Percentiles rank a stretch among this genome's conserved stretches.
phyloP scores from a whole-genome alignment of 2,113 vertebrate species.

The Hyaena hyaena region DNA sequence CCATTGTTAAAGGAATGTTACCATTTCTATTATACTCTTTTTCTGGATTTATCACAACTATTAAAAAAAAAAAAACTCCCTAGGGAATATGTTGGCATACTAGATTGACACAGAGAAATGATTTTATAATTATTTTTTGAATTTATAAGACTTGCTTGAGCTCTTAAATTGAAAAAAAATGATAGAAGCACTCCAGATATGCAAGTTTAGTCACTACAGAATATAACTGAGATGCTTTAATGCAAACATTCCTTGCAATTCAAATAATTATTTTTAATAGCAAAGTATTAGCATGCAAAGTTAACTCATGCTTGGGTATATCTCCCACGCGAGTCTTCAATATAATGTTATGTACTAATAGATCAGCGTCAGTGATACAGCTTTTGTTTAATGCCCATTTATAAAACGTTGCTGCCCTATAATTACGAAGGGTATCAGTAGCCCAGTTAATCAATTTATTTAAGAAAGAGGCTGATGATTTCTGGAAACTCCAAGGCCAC shows the following conservation, averaged over 20 bases:
- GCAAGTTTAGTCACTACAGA: not conserved
- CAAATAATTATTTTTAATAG: slow-evolving; percentile 33
- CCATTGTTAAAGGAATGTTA: slow-evolving; percentile 54
- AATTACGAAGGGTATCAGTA: slow-evolving; percentile 29
- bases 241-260: slow-evolving; percentile 34
- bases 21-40: slow-evolving; percentile 52
- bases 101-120: slow-evolving; percentile 51
- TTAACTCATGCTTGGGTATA: not conserved
- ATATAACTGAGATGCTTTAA: slow-evolving; percentile 6
- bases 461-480: not conserved
- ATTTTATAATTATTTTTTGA: slow-evolving; percentile 2
- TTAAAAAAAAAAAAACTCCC: slow-evolving; percentile 54
- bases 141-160: slow-evolving; percentile 25
- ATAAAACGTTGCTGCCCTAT: slow-evolving; percentile 8
- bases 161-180: not conserved
- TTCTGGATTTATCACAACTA: slow-evolving; percentile 51
- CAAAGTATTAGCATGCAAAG: not conserved
- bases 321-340: slow-evolving; percentile 15
- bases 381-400: not conserved
- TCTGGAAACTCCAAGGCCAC: slow-evolving; percentile 40
- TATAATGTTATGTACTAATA: not conserved
- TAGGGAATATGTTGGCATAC: not conserved
- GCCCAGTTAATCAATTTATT: not conserved
- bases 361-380: not conserved
- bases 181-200: not conserved